Conservation (phyloP, 37 sponge, comb jelly and placozoan genomes). For the Dysidea cf. avara region DNA sequence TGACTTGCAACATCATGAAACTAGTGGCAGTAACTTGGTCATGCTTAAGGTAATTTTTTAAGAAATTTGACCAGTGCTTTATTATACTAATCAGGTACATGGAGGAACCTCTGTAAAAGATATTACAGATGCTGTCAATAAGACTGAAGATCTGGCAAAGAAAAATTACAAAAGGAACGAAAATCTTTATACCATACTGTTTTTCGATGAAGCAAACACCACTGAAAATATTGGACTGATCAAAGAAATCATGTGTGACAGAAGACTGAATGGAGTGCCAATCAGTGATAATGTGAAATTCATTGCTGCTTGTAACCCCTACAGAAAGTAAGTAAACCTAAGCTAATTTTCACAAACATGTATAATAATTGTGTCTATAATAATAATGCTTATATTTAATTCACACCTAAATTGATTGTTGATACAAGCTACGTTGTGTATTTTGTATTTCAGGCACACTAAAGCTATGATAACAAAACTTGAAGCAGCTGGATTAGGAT, state of each 20-base stretch:
- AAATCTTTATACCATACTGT: slow-evolving; percentile 77
- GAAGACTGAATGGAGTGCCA: slow-evolving; percentile 68
- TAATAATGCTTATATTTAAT: too few species aligned
- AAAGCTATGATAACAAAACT: too few species aligned
- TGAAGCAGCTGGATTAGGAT: too few species aligned
- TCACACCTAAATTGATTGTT: too few species aligned
- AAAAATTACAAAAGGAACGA: slow-evolving; percentile 15
- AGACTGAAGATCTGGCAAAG: slow-evolving; percentile 63
- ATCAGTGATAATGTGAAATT: slow-evolving; percentile 79
- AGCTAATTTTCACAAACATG: too few species aligned
- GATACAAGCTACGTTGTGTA: too few species aligned
- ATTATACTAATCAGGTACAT: slow-evolving; percentile 60
- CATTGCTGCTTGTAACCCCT: slow-evolving; percentile 98
- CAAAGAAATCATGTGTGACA: slow-evolving; percentile 98
- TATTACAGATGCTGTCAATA: slow-evolving; percentile 37
- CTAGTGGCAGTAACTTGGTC: background rate
- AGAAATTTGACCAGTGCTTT: too few species aligned
- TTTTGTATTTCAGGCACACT: too few species aligned
- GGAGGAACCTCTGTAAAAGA: slow-evolving; percentile 79
- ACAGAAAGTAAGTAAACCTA: slow-evolving; percentile 55
- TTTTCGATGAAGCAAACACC: slow-evolving; percentile 99
- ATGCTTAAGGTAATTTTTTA: slow-evolving; percentile 60
- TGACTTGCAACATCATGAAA: slow-evolving; percentile 17
- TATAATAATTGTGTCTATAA: too few species aligned
- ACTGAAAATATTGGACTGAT: slow-evolving; percentile 92